A percentile compares a stretch with the other conserved stretches of the same genome.
These are phyloP conservation scores for Drosophila birchii DNA, from an alignment of 2,888 invertebrate species.

Conservation along the genomic window DNA sequence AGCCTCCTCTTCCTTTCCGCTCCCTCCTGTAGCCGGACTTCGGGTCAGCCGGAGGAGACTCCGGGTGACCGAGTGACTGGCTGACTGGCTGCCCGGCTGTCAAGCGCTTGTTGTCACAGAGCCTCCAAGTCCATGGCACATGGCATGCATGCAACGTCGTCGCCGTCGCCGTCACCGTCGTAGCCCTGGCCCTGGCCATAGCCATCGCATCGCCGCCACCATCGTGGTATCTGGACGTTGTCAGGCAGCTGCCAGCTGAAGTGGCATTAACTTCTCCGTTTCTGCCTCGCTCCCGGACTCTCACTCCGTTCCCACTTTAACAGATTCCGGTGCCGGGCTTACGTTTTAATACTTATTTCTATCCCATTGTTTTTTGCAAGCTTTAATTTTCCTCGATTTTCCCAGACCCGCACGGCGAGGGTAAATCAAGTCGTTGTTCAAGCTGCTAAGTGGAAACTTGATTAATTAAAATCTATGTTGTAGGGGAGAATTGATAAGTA, in stretches of 20 bases:
- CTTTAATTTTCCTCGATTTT: conserved; percentile 53
- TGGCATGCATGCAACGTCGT: conserved; percentile 57
- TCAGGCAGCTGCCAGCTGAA: conserved; percentile 81
- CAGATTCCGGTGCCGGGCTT: conserved; percentile 27
- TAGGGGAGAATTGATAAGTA: background rate
- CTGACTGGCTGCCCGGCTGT: conserved; percentile 47
- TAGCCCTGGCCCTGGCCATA: conserved; percentile 12
- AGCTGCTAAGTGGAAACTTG: conserved; percentile 5
- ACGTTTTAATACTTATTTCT: conserved; percentile 43
- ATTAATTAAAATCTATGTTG: conserved; percentile 7
- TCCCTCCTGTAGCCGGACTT: background rate
- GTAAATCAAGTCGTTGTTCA: conserved; percentile 18
- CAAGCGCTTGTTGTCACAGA: conserved; percentile 50
- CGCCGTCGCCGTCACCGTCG: conserved; percentile 32
- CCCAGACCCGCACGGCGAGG: conserved; percentile 1
- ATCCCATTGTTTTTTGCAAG: conserved; percentile 20
- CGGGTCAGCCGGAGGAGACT: conserved; percentile 15
- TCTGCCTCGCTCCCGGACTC: conserved; percentile 4
- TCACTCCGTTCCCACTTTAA: conserved; percentile 7
- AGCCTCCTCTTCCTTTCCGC: background rate
- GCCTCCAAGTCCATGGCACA: conserved; percentile 39
- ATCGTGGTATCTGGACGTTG: conserved; percentile 70
- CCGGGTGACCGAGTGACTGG: conserved; percentile 29
- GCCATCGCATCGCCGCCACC: conserved; percentile 42
- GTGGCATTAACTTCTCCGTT: conserved; percentile 76